Conservation (phyloP, 2,113 vertebrate genomes). For the Fregata magnificens region DNA sequence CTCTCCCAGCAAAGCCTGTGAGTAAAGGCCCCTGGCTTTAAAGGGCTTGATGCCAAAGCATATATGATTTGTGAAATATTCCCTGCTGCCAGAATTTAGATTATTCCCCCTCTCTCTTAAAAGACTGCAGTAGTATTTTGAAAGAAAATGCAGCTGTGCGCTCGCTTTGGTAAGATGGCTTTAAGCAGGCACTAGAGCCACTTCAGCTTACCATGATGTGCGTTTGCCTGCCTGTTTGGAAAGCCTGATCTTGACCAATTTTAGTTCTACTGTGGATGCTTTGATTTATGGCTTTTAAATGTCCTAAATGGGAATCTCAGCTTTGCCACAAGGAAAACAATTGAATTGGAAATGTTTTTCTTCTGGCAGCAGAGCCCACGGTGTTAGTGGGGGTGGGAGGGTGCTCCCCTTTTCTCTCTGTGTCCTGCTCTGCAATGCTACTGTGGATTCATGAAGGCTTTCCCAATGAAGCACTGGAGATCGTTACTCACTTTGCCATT, state of each 20-base stretch:
- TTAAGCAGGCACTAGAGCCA: neutral
- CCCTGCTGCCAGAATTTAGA: constrained; percentile 1
- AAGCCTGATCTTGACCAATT: constrained; percentile 14
- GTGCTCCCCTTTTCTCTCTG: neutral
- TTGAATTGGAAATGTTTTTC: constrained; percentile 40
- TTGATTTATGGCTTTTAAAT: constrained; percentile 50
- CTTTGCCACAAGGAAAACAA: constrained; percentile 47
- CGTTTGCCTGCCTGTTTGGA: neutral
- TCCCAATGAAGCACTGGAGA: neutral
- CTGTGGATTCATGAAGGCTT: neutral
- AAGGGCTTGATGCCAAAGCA: constrained; percentile 24
- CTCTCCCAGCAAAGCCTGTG: constrained; percentile 52
- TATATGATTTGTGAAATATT: constrained; percentile 51
- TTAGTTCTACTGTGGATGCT: constrained; percentile 16
- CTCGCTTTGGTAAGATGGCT: neutral
- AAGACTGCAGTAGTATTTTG: constrained; percentile 35
- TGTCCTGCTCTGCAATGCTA: neutral
- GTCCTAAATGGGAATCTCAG: constrained; percentile 19
- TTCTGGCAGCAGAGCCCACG: constrained; percentile 14
- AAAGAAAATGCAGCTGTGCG: constrained; percentile 39
- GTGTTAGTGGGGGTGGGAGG: neutral
- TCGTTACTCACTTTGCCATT: neutral
- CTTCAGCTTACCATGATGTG: neutral
- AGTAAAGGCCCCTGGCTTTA: constrained; percentile 45
- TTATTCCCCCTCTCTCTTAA: neutral